phyloP scores from a whole-genome alignment of 2,888 invertebrate species.

The Callosobruchus maculatus region DNA sequence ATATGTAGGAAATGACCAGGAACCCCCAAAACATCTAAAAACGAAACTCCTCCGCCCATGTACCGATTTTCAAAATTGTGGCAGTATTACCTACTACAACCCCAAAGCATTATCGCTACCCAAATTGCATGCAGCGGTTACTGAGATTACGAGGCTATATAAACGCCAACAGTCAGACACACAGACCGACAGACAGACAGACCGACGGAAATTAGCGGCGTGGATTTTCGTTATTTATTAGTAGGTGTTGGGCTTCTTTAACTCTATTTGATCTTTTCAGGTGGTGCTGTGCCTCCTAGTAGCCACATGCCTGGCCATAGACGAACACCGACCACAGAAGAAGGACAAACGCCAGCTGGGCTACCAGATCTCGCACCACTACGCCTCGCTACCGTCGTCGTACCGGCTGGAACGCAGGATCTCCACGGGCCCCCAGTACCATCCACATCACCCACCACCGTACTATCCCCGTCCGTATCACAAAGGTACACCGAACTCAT shows the following conservation, averaged over 20 bases:
- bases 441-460: constrained; percentile 33
- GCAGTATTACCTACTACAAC: too few species aligned
- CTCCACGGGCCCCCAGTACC: constrained; percentile 48
- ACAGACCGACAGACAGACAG: too few species aligned
- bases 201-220: too few species aligned
- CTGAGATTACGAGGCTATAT: too few species aligned
- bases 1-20: too few species aligned
- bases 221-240: too few species aligned
- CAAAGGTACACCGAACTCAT: constrained; percentile 45
- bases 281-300: constrained; percentile 55
- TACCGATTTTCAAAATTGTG: too few species aligned
- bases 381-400: constrained; percentile 52
- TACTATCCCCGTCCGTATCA: constrained; percentile 42
- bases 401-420: constrained; percentile 56
- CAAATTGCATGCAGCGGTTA: too few species aligned
- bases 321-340: constrained; percentile 41
- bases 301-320: constrained; percentile 53
- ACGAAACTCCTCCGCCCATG: too few species aligned
- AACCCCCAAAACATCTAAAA: too few species aligned
- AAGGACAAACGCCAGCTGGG: constrained; percentile 59
- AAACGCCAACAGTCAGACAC: too few species aligned
- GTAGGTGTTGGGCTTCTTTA: neutral
- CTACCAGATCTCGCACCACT: constrained; percentile 58
- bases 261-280: constrained; percentile 49
- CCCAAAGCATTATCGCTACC: too few species aligned